Base-by-base conservation (phyloP, 2,888 invertebrate species). In the Drosophila algonquin region DNA sequence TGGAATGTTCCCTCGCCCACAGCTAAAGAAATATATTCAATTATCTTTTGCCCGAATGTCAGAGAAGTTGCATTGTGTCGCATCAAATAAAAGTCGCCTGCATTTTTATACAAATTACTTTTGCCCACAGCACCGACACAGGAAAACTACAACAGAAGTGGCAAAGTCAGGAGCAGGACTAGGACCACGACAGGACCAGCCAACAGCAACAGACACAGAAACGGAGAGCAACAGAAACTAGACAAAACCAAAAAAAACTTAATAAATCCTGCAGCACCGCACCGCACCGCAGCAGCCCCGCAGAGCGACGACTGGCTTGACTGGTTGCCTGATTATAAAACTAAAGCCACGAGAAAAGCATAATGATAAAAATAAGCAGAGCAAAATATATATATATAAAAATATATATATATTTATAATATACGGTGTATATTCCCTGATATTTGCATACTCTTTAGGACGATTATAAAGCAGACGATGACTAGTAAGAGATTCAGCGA, bases 71-170 rank as follows among this genome's bases (percentile, higher is more conserved):
- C 55, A 18, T 61, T 52, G 62, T 62, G 81, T 81, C 89, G 56
- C 76, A 64, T 76, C 87, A 73, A 79, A 83, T 84, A 81, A 87
- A 83, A 81, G 81, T 89, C 83, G 79, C 75, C 75, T 72, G 76
- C 87, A 84, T 74, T 87, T 89, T 87, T 73, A 75, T 70, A 87
- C 89, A 89, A 89, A 89, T 89, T 87, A 87, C 74, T 84, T 72
- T 61, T 75, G 64, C 74, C 59, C 80, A 73, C 56, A 51, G 54
- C 65, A 61, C 48, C 18, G 44, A 44, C 71, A 47, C 48, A 54
- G 56, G 47, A 69, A 61, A 69, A 55, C 63, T 73, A 53, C 73
- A 56, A 32, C 73, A 47, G 24, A 51, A 63, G 70, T 63, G 68
- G 72, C 52, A 58, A 59, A 71, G 68, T 71, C 60, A 45, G 52